These are phyloP conservation scores for Scrobipalpa costella DNA, from an alignment of 2,888 invertebrate genomes.

Conservation along the genomic window DNA sequence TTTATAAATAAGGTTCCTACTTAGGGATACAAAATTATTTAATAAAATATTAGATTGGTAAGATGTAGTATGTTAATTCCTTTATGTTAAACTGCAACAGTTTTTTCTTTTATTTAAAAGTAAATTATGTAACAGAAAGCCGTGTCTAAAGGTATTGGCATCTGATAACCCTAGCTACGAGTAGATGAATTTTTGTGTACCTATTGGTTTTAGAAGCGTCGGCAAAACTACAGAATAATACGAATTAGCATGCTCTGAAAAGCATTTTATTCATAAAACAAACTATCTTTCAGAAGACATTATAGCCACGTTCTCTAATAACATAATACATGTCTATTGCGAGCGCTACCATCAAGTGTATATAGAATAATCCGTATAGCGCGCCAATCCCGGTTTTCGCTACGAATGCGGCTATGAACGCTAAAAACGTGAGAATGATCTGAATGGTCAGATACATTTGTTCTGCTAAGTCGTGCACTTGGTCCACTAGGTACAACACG, in stretches of 20 bases:
- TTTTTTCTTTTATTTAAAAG: background rate
- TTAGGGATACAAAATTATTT: no score
- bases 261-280: slow-evolving; percentile 46
- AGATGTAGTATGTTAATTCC: no score
- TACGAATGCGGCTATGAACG: slow-evolving; percentile 45
- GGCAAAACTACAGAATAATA: slow-evolving; percentile 52
- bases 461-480: slow-evolving; percentile 69
- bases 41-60: no score
- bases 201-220: no score
- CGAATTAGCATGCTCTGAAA: slow-evolving; percentile 39
- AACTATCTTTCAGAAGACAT: slow-evolving; percentile 41
- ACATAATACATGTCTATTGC: slow-evolving; percentile 62
- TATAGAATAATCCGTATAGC: slow-evolving; percentile 63
- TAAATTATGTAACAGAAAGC: background rate
- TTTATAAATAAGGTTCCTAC: no score
- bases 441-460: slow-evolving; percentile 61
- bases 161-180: slow-evolving; percentile 6
- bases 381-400: slow-evolving; percentile 41
- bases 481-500: slow-evolving; percentile 72
- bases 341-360: slow-evolving; percentile 62
- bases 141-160: background rate
- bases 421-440: slow-evolving; percentile 48
- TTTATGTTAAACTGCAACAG: no score
- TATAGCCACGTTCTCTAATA: slow-evolving; percentile 59
- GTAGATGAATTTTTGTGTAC: background rate